Conservation (phyloP, 2,888 invertebrate genomes). For the Herminia tarsipennalis region DNA sequence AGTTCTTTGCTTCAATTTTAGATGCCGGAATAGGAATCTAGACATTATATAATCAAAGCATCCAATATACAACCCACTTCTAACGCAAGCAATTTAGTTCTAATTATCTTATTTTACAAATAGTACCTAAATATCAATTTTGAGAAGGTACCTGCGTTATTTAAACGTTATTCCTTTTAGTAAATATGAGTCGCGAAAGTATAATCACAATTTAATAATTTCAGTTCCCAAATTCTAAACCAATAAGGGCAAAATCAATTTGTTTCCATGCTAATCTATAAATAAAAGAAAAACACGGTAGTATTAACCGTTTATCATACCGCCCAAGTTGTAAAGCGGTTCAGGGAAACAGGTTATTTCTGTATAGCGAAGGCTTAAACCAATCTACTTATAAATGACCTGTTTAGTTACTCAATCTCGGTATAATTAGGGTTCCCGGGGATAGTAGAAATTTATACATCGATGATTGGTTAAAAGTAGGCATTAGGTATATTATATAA, state of each 20-base stretch:
- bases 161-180: too few species aligned
- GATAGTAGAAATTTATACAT: not conserved
- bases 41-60: too few species aligned
- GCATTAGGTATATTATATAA: too few species aligned
- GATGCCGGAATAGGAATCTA: too few species aligned
- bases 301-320: constrained; percentile 40
- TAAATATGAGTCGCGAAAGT: too few species aligned
- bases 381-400: constrained; percentile 17
- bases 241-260: constrained; percentile 33
- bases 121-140: too few species aligned
- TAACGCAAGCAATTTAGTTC: too few species aligned
- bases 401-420: constrained; percentile 18
- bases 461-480: not conserved
- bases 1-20: too few species aligned
- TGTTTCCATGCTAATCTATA: constrained; percentile 45
- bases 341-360: constrained; percentile 42
- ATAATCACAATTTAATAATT: not conserved
- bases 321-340: constrained; percentile 40
- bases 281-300: constrained; percentile 36
- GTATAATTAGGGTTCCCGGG: constrained; percentile 10
- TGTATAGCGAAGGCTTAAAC: constrained; percentile 25
- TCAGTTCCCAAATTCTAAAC: constrained; percentile 4
- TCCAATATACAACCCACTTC: too few species aligned
- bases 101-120: too few species aligned
- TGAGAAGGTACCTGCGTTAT: too few species aligned